Evolutionary conservation across 2,888 invertebrate genomes (phyloP), one percentile per base, ranked within the genome.

Genomic region (Terebella lapidaria): DNA sequence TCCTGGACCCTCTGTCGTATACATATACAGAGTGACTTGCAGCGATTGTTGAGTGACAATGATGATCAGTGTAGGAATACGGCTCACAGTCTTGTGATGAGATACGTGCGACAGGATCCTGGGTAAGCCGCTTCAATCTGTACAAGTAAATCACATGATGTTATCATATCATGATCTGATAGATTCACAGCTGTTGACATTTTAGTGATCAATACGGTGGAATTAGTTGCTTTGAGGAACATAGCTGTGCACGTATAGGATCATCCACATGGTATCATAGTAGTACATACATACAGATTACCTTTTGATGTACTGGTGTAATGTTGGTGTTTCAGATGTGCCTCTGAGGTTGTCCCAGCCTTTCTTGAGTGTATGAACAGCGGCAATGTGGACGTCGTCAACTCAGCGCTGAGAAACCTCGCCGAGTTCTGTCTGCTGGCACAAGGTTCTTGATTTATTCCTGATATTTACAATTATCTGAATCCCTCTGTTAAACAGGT

Each of bases 321-420:
- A 5, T n/a, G 22, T 35, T 20, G 5, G 22, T 3, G 18, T 71
- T 74, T 27, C 70, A 79, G 79, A 58, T 65, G 65, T 57, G 82
- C 85, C 0, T 85, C 86, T 61, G 80, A 84, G 22, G 90, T 90
- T 65, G 83, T 93, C 1, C 87, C 89, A 49, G 87, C 89, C 0
- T 88, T 91, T 72, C 84, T 93, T 59, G 87, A 89, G 70, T 92
- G 93, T 75, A 83, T 95, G 59, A 88, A 91, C 68, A 89, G 88
- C 63, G 84, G 85, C 49, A 88, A 90, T 75, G 88, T 90, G 0
- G 91, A 91, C 64, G 85, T 94, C 45, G 87, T 90, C 0, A 85
- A 86, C 68, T 87, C 89, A 0, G 88, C 90, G 28, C 84, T 94
- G 52, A 91, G 91, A 66, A 87, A 88, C 76, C 83, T 95, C 54